These are phyloP conservation scores for Thumatha senex DNA, from an alignment of 2,888 invertebrate species.

Conservation along the genomic window DNA sequence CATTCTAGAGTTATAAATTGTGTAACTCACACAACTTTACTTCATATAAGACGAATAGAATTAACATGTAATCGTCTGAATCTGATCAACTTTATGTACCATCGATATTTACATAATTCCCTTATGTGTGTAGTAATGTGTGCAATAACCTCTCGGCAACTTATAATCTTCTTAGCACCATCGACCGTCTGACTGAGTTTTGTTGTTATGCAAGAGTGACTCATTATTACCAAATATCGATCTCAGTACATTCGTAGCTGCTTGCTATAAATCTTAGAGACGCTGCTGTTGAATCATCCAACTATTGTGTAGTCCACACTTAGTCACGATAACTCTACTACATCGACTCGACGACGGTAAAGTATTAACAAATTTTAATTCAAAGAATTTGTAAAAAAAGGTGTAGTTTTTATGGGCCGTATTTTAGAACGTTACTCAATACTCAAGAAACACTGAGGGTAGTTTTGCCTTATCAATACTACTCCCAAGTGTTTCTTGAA, in stretches of 20 bases:
- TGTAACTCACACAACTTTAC: too few species aligned
- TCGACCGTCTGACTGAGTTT: conserved; percentile 41
- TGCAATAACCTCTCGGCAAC: conserved; percentile 34
- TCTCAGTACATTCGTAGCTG: conserved; percentile 23
- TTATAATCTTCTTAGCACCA: conserved; percentile 46
- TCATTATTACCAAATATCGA: conserved; percentile 61
- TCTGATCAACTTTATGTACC: neutral
- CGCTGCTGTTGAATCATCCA: conserved; percentile 51
- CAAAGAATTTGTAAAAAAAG: too few species aligned
- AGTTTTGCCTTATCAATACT: too few species aligned
- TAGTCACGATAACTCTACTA: conserved; percentile 44
- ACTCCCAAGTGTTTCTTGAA: too few species aligned
- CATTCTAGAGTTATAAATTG: too few species aligned
- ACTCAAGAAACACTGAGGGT: too few species aligned
- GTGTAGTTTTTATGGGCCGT: too few species aligned
- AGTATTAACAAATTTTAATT: conserved; percentile 23
- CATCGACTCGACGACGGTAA: conserved; percentile 22
- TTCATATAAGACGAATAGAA: too few species aligned
- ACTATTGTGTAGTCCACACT: conserved; percentile 55
- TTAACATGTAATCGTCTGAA: neutral
- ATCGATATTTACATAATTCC: neutral
- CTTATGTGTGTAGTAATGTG: conserved; percentile 39
- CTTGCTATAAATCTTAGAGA: conserved; percentile 41
- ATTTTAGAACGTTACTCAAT: too few species aligned
- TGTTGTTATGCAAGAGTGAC: conserved; percentile 56